Base-by-base conservation (phyloP, 2,113 vertebrate genomes). In the Pelodiscus sinensis region DNA sequence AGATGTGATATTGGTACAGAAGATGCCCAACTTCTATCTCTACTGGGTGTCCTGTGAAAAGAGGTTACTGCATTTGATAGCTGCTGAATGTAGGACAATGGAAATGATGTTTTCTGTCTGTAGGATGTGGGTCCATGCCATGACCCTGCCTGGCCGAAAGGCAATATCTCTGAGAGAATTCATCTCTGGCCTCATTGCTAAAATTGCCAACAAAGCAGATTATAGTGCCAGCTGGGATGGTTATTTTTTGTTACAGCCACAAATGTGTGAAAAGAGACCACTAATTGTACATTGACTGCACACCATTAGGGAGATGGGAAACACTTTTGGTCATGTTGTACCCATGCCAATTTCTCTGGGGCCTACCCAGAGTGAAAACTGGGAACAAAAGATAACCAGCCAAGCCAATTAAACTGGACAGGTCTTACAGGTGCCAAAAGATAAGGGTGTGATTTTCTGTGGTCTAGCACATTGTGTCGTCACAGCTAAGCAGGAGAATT, bases 191-290 rank as follows among this genome's bases (percentile, higher is more conserved):
- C 81, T 85, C 73, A 58, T 13, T 0, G 1, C 84, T 80, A 3
- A 87, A 68, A 38, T n/a, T 31, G 52, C 4, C 6, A 12, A 75
- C 65, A 82, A 78, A 14, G 81, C 16, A 68, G 65, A n/a, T 68
- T 9, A 60, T 60, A 25, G 75, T 51, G 56, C 71, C 1, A 5
- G 44, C 52, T 52, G 22, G 0, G 0, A 5, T 0, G 8, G 80
- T 84, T 82, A 78, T 88, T 94, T 93, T 55, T 88, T 95, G 92
- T 90, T 78, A 85, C 12, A 88, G 90, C 58, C 56, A 51, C 81
- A 96, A 80, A 81, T 94, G 82, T 58, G 9, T 88, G 31, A 68
- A 35, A 8, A 73, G 57, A 38, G 91, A 83, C 52, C 85, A 88
- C 78, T 62, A 87, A 54, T 2, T 68, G n/a, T 68, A 68, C 31